These are phyloP conservation scores for Synergus laeviventris DNA, from an alignment of 2,888 invertebrate genomes.

Conservation along the genomic window DNA sequence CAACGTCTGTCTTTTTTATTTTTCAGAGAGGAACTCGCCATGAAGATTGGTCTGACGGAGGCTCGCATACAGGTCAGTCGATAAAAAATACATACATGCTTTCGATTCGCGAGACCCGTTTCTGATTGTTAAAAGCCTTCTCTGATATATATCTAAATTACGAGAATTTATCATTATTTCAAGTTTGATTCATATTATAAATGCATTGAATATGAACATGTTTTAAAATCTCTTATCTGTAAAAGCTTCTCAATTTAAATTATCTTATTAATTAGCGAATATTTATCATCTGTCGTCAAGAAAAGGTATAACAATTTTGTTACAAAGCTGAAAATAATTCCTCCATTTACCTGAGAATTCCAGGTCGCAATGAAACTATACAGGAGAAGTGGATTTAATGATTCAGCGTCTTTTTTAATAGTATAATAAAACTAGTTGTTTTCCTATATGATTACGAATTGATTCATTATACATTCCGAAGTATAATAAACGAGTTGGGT, in stretches of 20 bases:
- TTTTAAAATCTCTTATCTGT: background rate
- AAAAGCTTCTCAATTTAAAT: too few relatives aligned
- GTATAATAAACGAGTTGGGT: conserved; percentile 27
- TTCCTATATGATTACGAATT: conserved; percentile 24
- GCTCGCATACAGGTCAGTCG: conserved; percentile 93
- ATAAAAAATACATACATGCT: conserved; percentile 28
- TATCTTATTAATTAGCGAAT: background rate
- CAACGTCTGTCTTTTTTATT: conserved; percentile 66
- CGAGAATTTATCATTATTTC: background rate
- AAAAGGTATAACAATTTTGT: background rate
- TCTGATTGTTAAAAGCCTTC: background rate
- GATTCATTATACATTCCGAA: conserved; percentile 34
- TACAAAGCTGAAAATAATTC: background rate
- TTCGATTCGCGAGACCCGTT: conserved; percentile 3
- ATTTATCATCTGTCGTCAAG: background rate
- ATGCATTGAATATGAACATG: background rate
- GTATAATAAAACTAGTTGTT: conserved; percentile 26
- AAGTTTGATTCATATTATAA: background rate
- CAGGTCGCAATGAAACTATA: background rate
- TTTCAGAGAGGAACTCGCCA: conserved; percentile 94
- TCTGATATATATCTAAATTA: background rate
- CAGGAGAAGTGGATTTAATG: conserved; percentile 17
- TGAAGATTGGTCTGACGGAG: conserved; percentile 96
- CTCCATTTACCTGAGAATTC: background rate
- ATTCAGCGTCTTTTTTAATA: conserved; percentile 9